Evolutionary conservation across 2,797 vertebrate species (phyloP).

Genomic region (Dermochelys coriacea): DNA sequence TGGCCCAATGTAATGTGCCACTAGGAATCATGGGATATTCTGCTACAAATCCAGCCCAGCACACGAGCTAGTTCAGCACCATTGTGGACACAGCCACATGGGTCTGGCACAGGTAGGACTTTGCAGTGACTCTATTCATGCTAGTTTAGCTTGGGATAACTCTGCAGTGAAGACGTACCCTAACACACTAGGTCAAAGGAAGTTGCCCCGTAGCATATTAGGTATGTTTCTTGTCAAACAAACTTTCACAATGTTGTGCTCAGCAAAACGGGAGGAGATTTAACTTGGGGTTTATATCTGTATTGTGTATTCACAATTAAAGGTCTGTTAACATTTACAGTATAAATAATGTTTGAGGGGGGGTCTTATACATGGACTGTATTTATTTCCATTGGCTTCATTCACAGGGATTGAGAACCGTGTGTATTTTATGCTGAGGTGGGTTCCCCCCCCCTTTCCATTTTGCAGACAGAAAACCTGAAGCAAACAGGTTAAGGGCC

Average conservation of each 20-base stretch:
- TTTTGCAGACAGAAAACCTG: neutral
- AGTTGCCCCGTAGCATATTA: neutral
- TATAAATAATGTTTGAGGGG: neutral
- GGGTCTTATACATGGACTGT: neutral
- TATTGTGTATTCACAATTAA: neutral
- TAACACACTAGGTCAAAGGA: neutral
- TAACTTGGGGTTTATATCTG: neutral
- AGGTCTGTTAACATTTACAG: neutral
- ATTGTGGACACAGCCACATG: too few species aligned
- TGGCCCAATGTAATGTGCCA: too few species aligned
- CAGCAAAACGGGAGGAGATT: accelerated
- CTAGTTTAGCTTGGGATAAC: neutral
- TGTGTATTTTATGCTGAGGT: neutral
- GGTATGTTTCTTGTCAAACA: neutral
- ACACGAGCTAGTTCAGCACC: neutral
- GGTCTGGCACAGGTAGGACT: neutral
- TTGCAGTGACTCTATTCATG: neutral
- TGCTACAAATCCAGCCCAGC: neutral
- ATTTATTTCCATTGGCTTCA: neutral
- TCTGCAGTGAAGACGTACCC: neutral
- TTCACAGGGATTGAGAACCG: neutral
- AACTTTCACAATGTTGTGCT: neutral
- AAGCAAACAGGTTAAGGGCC: neutral
- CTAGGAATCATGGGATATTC: neutral
- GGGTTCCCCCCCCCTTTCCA: neutral